Evolutionary conservation across 1,140 invertebrate species (phyloP), one percentile per base, ranked within the genome.

Genomic region (Ladona fulva): DNA sequence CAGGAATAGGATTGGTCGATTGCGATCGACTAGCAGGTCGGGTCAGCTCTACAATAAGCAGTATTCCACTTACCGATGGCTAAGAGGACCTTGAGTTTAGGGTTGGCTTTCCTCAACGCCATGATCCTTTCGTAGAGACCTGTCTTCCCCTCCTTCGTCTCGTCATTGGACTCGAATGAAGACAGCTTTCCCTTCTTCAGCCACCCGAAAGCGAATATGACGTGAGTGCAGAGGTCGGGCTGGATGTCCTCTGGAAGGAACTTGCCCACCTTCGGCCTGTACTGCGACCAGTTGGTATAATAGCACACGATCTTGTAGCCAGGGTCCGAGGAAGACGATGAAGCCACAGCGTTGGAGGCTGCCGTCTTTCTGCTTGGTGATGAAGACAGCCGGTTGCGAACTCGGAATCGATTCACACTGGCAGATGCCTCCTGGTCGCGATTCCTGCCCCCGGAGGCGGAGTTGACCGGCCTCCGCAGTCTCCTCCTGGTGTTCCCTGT

Each of bases 271-370:
- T 97, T 97, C 0, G 92, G 92, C 77, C 97, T 88, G 83, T 98
- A 98, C 83, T 98, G 97, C 0, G 97, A 96, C 97, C 97, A 98
- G 87, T 98, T 98, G 24, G 95, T 97, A 86, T 97, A 98, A 84
- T 98, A 98, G 83, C 96, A 98, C 0, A 97, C 95, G 77, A 97
- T 87, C 86, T 90, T 90, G 81, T 91, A 90, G 73, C 87, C 89
- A 84, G 90, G 89, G 79, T 90, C 90, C 74, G 89, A 19, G 19
- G 74, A 42, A 16, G 14, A 8, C 22, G 12, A 3, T 80, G 87
- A 85, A 82, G 85, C 79, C 37, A 88, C 85, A 77, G 86, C 87
- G 76, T 83, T 85, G 79, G 88, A 84, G 77, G 91, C 88, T 52
- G 91, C 89, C 77, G 90, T 88, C 76, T 87, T 87, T 1, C 87